Conservation (phyloP, 2,113 vertebrate genomes). For the Stomatorhinus ivindoensis region DNA sequence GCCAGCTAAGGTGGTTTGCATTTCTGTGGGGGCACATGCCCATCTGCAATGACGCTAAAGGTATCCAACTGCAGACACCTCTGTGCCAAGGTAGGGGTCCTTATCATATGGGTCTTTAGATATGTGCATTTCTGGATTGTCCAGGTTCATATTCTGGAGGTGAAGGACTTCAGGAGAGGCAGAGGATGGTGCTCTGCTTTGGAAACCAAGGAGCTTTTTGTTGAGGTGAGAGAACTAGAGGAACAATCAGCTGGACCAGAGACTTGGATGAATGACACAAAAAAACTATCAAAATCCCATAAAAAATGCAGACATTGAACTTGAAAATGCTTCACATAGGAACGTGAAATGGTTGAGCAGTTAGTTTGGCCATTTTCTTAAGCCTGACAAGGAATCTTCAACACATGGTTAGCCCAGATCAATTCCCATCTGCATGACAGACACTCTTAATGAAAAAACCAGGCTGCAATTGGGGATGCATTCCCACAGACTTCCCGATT, state of each 20-base stretch:
- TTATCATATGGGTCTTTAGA: background rate
- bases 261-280: background rate
- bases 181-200: background rate
- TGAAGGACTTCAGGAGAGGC: background rate
- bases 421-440: background rate
- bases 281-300: background rate
- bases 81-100: background rate
- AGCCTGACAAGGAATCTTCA: background rate
- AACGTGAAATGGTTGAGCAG: background rate
- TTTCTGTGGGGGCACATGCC: background rate
- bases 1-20: background rate
- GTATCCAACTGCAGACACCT: background rate
- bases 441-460: background rate
- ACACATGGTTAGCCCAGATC: background rate
- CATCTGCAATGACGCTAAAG: background rate
- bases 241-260: background rate
- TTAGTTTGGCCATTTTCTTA: background rate
- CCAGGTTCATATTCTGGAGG: background rate
- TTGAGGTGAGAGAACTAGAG: background rate
- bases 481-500: background rate
- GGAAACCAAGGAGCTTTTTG: background rate
- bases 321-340: background rate
- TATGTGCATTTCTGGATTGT: background rate
- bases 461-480: background rate
- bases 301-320: background rate